Evolutionary conservation across 1,140 invertebrate species (phyloP).

Genomic region (Eumaeus atala): DNA sequence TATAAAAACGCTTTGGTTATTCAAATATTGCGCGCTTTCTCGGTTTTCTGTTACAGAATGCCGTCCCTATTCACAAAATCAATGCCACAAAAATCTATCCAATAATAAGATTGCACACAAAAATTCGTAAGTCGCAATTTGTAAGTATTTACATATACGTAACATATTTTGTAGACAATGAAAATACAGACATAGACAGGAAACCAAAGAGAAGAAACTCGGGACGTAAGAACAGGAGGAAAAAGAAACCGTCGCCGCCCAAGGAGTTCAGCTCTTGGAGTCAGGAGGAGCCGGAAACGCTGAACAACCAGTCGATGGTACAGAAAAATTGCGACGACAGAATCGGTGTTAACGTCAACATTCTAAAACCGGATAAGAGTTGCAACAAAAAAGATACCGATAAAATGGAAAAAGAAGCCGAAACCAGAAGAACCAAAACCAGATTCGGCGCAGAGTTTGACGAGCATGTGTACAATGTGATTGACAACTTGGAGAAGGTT

Average conservation of each 20-base stretch:
- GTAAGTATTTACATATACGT: no score
- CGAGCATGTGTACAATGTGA: conserved; percentile 43
- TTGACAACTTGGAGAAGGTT: conserved; percentile 56
- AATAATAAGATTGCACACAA: no score
- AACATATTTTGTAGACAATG: conserved; percentile 21
- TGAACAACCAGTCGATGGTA: conserved; percentile 48
- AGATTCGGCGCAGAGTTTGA: conserved; percentile 15
- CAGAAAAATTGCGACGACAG: conserved; percentile 36
- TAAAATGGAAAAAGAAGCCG: conserved; percentile 2
- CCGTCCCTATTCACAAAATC: no score
- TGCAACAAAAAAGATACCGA: conserved; percentile 16
- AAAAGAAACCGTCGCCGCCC: conserved; percentile 45
- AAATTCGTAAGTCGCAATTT: no score
- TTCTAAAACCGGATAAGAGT: conserved; percentile 35
- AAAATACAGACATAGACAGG: conserved; percentile 42
- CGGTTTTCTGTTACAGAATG: no score
- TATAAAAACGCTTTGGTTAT: no score
- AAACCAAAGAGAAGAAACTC: conserved; percentile 54
- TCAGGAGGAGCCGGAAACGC: conserved; percentile 15
- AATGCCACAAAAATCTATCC: no score
- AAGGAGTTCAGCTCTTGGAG: conserved; percentile 31
- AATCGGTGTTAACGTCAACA: conserved; percentile 55
- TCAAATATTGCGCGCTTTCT: no score
- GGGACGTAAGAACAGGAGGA: conserved; percentile 48
- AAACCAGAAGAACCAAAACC: conserved; percentile 15